Base-by-base conservation (phyloP, 2,113 vertebrate genomes). In the Eptesicus fuscus region DNA sequence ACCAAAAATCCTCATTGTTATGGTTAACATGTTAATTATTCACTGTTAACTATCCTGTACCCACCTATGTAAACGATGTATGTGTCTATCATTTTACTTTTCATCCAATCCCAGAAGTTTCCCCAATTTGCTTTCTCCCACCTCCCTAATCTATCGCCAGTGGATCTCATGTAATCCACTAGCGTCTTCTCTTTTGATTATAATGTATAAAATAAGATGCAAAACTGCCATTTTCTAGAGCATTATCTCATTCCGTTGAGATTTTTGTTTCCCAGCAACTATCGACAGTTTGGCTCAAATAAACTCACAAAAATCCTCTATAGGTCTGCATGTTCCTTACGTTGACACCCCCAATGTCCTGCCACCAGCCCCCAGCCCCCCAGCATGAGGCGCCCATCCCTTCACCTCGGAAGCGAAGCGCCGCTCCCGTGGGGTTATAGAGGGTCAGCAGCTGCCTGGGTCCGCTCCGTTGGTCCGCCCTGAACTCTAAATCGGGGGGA, bases 371-470 rank as follows among this genome's bases (percentile, higher is more conserved):
- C 67, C 77, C 61, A 40, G 18, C 40, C 30, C 61, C 83, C 71
- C 17, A 32, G 35, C 67, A 37, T 2, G 18, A 93, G 77, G 28
- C 1, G 12, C 61, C 78, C 61, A 70, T 25, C 79, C 94, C 85
- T 70, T 97, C 91, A 98, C 98, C 97, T 98, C 98, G 97, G 95
- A 98, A 98, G 63, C 90, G 95, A 83, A 98, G 97, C 35, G 94
- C 95, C 25, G 97, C 97, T 95, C 95, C 96, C 56, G 98, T 98
- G 25, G 98, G 97, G 93, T 98, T 98, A 95, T 98, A 98, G 85
- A 98, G 97, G 59, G 98, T 98, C 82, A 98, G 96, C 82, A 98
- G 97, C 94, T 98, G 98, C 85, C 98, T 95, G 92, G 96, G 97
- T 56, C 97, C 97, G 32, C 94, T 96, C 93, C 97, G 96, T 44